A percentile compares a stretch with the other conserved stretches of the same genome.
phyloP scores from a whole-genome alignment of 2,888 invertebrate species.

The Lomographa bimaculata region DNA sequence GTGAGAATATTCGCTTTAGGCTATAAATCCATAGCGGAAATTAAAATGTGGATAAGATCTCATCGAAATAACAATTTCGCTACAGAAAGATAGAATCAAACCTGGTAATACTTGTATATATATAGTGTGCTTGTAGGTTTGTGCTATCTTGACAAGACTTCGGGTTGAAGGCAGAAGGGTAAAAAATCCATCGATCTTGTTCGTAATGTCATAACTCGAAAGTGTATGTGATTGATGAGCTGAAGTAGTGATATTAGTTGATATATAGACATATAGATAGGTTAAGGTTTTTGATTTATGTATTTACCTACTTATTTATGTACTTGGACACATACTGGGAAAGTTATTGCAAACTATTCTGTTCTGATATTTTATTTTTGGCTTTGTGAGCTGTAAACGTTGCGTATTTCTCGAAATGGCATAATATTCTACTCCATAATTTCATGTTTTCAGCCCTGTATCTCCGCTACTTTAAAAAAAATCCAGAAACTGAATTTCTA shows the following conservation, averaged over 20 bases:
- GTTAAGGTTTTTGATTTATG: not conserved
- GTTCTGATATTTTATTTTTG: no score
- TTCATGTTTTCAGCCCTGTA: no score
- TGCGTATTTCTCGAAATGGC: no score
- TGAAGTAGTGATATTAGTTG: not conserved
- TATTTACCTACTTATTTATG: no score
- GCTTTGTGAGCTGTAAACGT: no score
- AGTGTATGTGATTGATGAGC: constrained; percentile 47
- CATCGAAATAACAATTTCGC: not conserved
- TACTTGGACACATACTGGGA: no score
- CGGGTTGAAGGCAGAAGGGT: constrained; percentile 21
- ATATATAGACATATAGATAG: constrained; percentile 1
- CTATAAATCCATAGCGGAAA: constrained; percentile 1
- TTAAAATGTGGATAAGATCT: constrained; percentile 3
- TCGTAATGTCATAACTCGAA: constrained; percentile 35
- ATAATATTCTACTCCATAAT: no score
- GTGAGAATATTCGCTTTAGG: not conserved
- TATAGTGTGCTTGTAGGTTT: not conserved
- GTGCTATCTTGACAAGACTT: constrained; percentile 5
- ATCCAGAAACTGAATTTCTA: no score
- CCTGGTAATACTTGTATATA: not conserved
- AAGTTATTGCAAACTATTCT: no score
- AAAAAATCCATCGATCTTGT: constrained; percentile 46
- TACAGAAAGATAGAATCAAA: not conserved
- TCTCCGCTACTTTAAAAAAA: no score